phyloP scores from a whole-genome alignment of 2,888 invertebrate species.

The Crematogaster levior region DNA sequence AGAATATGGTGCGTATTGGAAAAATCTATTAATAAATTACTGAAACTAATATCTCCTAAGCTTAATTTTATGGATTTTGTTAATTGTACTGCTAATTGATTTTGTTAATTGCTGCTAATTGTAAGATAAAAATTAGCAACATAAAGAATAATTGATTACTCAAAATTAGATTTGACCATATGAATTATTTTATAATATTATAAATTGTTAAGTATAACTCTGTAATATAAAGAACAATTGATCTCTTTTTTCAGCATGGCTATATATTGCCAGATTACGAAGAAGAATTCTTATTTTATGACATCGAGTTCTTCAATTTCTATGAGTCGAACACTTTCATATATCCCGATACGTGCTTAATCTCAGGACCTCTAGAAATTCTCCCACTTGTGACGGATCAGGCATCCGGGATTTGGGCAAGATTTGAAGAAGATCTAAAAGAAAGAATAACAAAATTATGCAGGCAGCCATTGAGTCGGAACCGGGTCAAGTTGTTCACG shows the following conservation, averaged over 20 bases:
- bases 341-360: slow-evolving; percentile 80
- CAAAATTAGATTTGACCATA: background rate
- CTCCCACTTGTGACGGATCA: slow-evolving; percentile 55
- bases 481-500: too few species aligned
- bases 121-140: background rate
- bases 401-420: slow-evolving; percentile 50
- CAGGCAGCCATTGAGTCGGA: too few species aligned
- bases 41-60: background rate
- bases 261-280: slow-evolving; percentile 79
- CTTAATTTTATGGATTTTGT: background rate
- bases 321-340: slow-evolving; percentile 67
- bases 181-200: slow-evolving; percentile 5
- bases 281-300: slow-evolving; percentile 77
- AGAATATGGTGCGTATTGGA: slow-evolving; percentile 84
- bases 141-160: background rate
- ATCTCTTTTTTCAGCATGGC: slow-evolving; percentile 78
- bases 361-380: slow-evolving; percentile 63
- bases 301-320: slow-evolving; percentile 77
- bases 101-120: background rate
- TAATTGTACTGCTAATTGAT: background rate
- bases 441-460: slow-evolving; percentile 69
- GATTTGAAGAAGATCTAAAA: slow-evolving; percentile 72
- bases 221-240: background rate
- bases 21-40: slow-evolving; percentile 63
- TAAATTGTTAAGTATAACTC: background rate